phyloP scores from a whole-genome alignment of 2,888 invertebrate genomes.

The Strigamia maritima region DNA sequence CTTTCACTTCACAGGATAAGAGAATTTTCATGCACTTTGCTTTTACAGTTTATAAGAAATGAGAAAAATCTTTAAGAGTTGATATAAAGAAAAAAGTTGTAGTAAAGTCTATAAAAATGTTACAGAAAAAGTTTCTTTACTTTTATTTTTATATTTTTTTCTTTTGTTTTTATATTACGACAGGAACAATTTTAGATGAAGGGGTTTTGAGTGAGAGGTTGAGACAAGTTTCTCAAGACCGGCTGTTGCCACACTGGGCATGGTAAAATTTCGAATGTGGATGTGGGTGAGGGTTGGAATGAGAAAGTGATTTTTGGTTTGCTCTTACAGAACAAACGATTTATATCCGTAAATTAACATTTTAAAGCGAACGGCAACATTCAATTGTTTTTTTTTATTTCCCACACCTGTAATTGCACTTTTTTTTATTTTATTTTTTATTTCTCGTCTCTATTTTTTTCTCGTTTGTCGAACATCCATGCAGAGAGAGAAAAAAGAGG shows the following conservation, averaged over 20 bases:
- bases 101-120: neutral
- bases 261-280: conserved; percentile 1
- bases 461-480: neutral
- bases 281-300: neutral
- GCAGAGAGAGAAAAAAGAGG: neutral
- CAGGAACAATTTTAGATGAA: conserved; percentile 4
- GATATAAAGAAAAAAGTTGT: neutral
- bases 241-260: conserved; percentile 19
- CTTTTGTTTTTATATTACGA: conserved; percentile 3
- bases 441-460: neutral
- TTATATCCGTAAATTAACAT: neutral
- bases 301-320: neutral
- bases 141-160: neutral
- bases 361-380: neutral
- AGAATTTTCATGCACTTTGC: conserved; percentile 23
- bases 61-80: neutral
- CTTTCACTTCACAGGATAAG: conserved; percentile 13
- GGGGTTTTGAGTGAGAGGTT: conserved; percentile 16
- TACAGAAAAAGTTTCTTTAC: neutral
- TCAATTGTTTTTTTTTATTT: neutral
- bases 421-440: neutral
- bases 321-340: neutral
- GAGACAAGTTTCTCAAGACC: conserved; percentile 15
- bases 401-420: neutral
- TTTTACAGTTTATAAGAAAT: conserved; percentile 13